Conservation (phyloP, 2,888 invertebrate species). For the Plutella xylostella region DNA sequence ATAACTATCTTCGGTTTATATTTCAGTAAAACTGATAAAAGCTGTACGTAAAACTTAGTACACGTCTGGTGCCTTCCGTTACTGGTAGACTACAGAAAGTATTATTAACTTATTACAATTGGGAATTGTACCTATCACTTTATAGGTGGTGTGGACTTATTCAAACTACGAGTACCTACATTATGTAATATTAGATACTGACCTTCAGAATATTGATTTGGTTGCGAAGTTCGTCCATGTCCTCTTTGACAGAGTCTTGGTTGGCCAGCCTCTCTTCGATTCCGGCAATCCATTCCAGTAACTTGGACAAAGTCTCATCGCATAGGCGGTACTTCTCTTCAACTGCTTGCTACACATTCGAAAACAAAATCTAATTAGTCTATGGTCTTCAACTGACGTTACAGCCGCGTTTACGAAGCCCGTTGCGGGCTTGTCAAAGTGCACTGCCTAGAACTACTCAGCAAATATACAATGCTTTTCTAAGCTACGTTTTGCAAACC, state of each 20-base stretch:
- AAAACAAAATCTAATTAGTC: slow-evolving; percentile 23
- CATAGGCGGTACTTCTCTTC: slow-evolving; percentile 94
- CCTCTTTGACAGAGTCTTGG: slow-evolving; percentile 89
- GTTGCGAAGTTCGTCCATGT: slow-evolving; percentile 86
- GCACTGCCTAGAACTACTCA: slow-evolving; percentile 20
- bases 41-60: no score
- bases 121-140: no score
- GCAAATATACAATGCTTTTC: slow-evolving; percentile 30
- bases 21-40: no score
- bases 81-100: no score
- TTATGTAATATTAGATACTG: no score
- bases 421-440: not conserved
- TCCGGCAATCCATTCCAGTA: slow-evolving; percentile 88
- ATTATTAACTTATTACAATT: no score
- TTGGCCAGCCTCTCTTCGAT: slow-evolving; percentile 87
- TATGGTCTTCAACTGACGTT: slow-evolving; percentile 10
- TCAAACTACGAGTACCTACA: no score
- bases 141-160: no score
- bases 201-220: slow-evolving; percentile 92
- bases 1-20: no score
- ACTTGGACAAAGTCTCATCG: slow-evolving; percentile 86
- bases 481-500: not conserved
- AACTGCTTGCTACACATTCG: slow-evolving; percentile 85
- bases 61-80: no score
- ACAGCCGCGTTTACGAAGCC: slow-evolving; percentile 1